Evolutionary conservation across 2,888 invertebrate genomes (phyloP).

Genomic region (Corythucha ciliata): DNA sequence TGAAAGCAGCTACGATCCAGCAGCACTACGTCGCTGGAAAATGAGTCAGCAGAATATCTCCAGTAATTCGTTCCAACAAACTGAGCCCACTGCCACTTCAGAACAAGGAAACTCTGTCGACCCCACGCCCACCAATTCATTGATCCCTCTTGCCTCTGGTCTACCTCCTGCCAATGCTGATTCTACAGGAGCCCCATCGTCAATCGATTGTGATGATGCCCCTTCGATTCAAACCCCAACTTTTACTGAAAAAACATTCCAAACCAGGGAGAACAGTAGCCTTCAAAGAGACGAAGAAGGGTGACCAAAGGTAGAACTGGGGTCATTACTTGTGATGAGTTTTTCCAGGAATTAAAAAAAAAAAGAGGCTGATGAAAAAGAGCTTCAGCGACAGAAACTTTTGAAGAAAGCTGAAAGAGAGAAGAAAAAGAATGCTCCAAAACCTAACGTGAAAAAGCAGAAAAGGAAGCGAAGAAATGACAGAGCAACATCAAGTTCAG

Average conservation of each 20-base stretch:
- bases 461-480: background rate
- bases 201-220: too few species aligned
- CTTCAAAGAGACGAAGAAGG: background rate
- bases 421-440: background rate
- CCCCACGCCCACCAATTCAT: too few species aligned
- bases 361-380: background rate
- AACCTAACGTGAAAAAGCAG: background rate
- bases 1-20: constrained; percentile 23
- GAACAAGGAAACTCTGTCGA: too few species aligned
- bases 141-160: too few species aligned
- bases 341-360: background rate
- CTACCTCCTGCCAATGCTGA: too few species aligned
- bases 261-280: background rate
- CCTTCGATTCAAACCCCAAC: background rate
- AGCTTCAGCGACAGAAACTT: background rate
- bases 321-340: constrained; percentile 1
- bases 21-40: too few species aligned
- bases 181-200: too few species aligned
- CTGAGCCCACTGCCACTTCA: too few species aligned
- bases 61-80: background rate
- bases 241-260: background rate
- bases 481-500: background rate
- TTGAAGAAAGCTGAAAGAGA: background rate
- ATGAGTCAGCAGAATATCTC: background rate
- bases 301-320: background rate